phyloP scores from a whole-genome alignment of 2,797 vertebrate species.

The Alca torda region DNA sequence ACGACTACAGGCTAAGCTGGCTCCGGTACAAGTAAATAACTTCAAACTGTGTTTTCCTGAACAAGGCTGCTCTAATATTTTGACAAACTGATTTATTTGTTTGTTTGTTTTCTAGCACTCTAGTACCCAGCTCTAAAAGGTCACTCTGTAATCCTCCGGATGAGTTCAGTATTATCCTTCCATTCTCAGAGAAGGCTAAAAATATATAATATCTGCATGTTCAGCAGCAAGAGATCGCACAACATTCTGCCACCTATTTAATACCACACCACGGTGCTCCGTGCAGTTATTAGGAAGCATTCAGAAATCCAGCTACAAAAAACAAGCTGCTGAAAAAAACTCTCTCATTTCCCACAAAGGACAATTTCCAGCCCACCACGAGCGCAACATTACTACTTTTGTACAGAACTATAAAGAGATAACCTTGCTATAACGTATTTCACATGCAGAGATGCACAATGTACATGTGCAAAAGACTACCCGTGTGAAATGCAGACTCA shows the following conservation, averaged over 20 bases:
- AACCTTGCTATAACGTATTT: not conserved
- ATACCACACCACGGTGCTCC: accelerated
- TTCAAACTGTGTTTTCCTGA: not conserved
- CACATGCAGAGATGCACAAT: not conserved
- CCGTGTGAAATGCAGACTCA: not conserved
- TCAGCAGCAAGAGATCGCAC: not conserved
- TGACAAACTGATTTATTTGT: not conserved
- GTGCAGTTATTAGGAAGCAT: not conserved
- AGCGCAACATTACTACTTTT: not conserved
- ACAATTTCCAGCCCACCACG: not conserved
- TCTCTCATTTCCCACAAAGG: not conserved
- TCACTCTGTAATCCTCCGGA: not conserved
- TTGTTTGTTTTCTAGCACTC: not conserved
- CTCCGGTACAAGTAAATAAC: not conserved
- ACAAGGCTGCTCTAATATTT: not conserved
- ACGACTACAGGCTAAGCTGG: not conserved
- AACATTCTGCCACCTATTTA: not conserved
- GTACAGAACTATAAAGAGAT: not conserved
- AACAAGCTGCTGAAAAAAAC: not conserved
- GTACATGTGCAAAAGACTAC: accelerated
- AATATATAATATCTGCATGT: not conserved
- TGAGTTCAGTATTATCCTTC: not conserved
- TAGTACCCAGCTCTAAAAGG: not conserved
- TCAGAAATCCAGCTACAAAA: not conserved
- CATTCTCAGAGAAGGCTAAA: not conserved